These are phyloP conservation scores for Aphodius sticticus DNA, from an alignment of 2,888 invertebrate species.

Conservation along the genomic window DNA sequence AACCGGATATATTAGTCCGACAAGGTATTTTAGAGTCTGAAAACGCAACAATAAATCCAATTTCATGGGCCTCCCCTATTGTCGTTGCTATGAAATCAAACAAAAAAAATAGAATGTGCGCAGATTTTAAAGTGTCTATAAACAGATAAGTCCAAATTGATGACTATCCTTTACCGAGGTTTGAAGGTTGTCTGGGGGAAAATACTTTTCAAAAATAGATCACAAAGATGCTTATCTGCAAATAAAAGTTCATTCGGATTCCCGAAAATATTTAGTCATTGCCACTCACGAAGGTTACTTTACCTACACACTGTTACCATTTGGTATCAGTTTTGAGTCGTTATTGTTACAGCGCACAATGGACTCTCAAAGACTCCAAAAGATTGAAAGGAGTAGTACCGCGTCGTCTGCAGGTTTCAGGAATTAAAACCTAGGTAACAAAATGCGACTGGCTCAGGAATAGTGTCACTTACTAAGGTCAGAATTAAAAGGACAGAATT, in stretches of 20 bases:
- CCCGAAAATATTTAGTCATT: slow-evolving; percentile 22
- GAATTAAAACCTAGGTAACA: neutral
- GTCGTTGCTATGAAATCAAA: no score
- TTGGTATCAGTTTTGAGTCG: slow-evolving; percentile 8
- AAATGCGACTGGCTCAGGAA: no score
- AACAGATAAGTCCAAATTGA: slow-evolving; percentile 35
- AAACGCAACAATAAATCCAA: slow-evolving; percentile 36
- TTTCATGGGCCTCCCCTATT: no score
- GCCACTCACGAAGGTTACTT: slow-evolving; percentile 20
- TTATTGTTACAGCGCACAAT: slow-evolving; percentile 11
- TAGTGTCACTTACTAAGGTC: no score
- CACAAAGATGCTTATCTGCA: no score
- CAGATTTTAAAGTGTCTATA: slow-evolving; percentile 39
- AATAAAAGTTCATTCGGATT: slow-evolving; percentile 32
- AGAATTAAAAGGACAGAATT: no score
- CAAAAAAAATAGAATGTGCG: slow-evolving; percentile 44
- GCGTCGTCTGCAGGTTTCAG: neutral
- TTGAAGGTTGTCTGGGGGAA: no score
- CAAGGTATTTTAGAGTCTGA: slow-evolving; percentile 41
- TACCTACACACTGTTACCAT: slow-evolving; percentile 9
- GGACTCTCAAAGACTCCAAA: slow-evolving; percentile 24
- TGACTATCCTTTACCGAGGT: slow-evolving; percentile 35
- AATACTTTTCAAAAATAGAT: no score
- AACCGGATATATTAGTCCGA: slow-evolving; percentile 39
- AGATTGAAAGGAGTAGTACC: slow-evolving; percentile 29